These are phyloP conservation scores for Symphodus melops DNA, from an alignment of 2,113 vertebrate species.

Conservation along the genomic window DNA sequence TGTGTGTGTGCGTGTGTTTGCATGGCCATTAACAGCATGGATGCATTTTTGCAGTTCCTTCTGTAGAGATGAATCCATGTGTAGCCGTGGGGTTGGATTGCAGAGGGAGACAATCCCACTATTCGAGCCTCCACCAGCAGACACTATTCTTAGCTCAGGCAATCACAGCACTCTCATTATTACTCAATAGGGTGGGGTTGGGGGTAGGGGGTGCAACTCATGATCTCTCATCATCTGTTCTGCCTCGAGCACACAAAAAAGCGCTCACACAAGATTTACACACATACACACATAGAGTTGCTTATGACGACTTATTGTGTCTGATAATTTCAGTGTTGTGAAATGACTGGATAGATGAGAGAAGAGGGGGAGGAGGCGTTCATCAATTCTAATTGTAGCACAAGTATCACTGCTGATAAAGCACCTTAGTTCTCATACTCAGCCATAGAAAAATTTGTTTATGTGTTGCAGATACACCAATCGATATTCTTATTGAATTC, in stretches of 20 bases:
- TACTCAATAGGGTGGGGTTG: constrained; percentile 59
- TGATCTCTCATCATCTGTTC: constrained; percentile 63
- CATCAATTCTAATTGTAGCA: constrained; percentile 12
- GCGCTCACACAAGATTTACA: not conserved
- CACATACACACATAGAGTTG: not conserved
- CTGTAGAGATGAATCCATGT: constrained; percentile 46
- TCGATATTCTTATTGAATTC: constrained; percentile 14
- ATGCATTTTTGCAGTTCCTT: constrained; percentile 3
- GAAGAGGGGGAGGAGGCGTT: not conserved
- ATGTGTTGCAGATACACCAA: constrained; percentile 9
- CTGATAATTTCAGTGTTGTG: constrained; percentile 25
- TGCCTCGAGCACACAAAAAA: constrained; percentile 36
- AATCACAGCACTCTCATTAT: constrained; percentile 70
- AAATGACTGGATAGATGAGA: not conserved
- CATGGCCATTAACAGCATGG: constrained; percentile 17
- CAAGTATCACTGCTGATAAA: constrained; percentile 16
- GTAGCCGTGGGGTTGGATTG: constrained; percentile 41
- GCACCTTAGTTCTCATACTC: constrained; percentile 14
- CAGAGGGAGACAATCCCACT: constrained; percentile 39
- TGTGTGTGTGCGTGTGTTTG: constrained; percentile 5
- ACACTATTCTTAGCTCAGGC: constrained; percentile 71
- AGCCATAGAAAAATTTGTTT: constrained; percentile 8
- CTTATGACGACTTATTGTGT: constrained; percentile 36
- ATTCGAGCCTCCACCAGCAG: constrained; percentile 50
- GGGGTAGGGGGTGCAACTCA: constrained; percentile 58